Evolutionary conservation across 2,797 vertebrate genomes (phyloP), one percentile per base, ranked within the genome.

Genomic region (Sciurus carolinensis): DNA sequence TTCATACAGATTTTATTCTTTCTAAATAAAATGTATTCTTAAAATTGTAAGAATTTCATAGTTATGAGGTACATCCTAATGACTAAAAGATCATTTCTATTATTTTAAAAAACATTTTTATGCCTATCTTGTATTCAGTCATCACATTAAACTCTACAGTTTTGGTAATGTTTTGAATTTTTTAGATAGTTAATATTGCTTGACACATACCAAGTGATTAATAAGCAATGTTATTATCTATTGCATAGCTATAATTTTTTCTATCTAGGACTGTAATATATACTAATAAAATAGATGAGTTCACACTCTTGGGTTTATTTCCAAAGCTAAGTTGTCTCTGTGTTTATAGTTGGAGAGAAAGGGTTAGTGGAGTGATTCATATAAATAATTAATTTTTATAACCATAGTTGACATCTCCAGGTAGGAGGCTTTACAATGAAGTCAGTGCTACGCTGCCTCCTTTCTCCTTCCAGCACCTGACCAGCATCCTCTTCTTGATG

Each of bases 281-380:
- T 15, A 54, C 26, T 39, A 52, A 73, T 62, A 50, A 85, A 82
- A 82, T 4, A 50, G 24, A 77, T 64, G n/a, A 83, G 39, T 39
- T 39, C 39, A 39, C 39, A 39, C 39, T 39, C 39, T 39, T 79
- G 15, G 9, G 97, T 96, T 97, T 93, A 92, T 85, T 91, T 95
- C 95, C 13, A 77, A 98, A 95, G 97, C 97, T 82, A 20, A 94
- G 88, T 96, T 85, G 92, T 91, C 82, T 73, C 10, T 93, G 69
- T 39, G 39, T 39, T 39, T 39, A 39, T 39, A 39, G 39, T 39
- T 39, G 4, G 39, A 39, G 4, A 39, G 39, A 39, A 39, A 39
- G 39, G 39, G 39, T 39, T 39, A 39, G 39, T 39, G 39, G 39
- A 39, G 39, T 39, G 39, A 39, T 39, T 39, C 39, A 39, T 3